Conservation (phyloP, 1,140 invertebrate species). For the Drosophila carrolli region DNA sequence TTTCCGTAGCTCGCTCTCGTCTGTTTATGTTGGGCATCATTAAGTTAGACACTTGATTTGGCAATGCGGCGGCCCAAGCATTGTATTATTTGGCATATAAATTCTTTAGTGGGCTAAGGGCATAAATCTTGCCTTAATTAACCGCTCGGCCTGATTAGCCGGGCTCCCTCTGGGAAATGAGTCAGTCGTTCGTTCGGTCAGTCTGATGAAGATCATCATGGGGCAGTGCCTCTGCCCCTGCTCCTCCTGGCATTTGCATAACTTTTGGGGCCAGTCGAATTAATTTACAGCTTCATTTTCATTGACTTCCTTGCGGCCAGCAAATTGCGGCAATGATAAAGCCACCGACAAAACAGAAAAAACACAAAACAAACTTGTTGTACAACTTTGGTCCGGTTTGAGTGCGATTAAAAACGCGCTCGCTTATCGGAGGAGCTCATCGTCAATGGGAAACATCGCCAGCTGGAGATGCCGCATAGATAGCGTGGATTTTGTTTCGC, state of each 20-base stretch:
- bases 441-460: constrained; percentile 60
- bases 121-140: constrained; percentile 78
- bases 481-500: constrained; percentile 43
- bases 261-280: constrained; percentile 48
- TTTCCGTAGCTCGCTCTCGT: constrained; percentile 11
- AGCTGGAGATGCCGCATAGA: constrained; percentile 59
- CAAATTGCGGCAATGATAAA: constrained; percentile 57
- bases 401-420: constrained; percentile 23
- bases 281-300: constrained; percentile 75
- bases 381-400: constrained; percentile 50
- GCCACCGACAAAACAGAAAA: constrained; percentile 19
- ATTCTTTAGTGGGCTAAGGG: constrained; percentile 62
- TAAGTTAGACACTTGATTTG: constrained; percentile 82
- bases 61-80: constrained; percentile 57
- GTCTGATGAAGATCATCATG: constrained; percentile 24
- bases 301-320: constrained; percentile 33
- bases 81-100: constrained; percentile 82
- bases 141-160: constrained; percentile 67
- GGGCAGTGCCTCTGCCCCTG: no score
- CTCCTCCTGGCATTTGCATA: constrained; percentile 57
- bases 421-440: constrained; percentile 43
- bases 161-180: constrained; percentile 35
- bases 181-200: constrained; percentile 22
- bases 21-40: constrained; percentile 81
- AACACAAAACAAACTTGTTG: constrained; percentile 45